Percentiles rank a stretch among this genome's conserved stretches.
phyloP scores from a whole-genome alignment of 2,113 vertebrate species.

The Chascanopsetta lugubris region DNA sequence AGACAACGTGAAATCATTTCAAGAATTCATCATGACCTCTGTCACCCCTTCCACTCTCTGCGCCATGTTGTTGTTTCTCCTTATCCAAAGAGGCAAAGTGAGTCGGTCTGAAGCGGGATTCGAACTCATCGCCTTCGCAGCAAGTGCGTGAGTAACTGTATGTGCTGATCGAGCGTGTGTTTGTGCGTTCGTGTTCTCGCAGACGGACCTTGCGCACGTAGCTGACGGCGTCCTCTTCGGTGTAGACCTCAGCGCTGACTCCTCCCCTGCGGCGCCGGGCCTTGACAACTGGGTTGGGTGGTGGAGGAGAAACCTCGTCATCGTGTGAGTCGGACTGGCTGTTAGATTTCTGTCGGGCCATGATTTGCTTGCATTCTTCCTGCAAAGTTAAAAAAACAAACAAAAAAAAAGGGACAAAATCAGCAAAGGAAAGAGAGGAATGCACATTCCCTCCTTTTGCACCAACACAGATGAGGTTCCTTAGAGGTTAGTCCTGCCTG shows the following conservation, averaged over 20 bases:
- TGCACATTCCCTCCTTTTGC: not conserved
- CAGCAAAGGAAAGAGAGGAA: not conserved
- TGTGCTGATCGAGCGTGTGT: too few species aligned
- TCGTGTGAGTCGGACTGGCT: constrained; percentile 95
- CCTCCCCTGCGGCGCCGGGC: constrained; percentile 90
- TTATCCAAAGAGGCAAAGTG: too few species aligned
- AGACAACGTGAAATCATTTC: too few species aligned
- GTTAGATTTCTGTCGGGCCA: constrained; percentile 94
- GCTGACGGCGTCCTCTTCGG: constrained; percentile 95
- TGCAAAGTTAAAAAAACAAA: too few species aligned
- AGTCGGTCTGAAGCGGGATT: too few species aligned
- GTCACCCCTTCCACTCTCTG: too few species aligned
- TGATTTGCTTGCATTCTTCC: constrained; percentile 95
- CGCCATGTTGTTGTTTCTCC: not conserved
- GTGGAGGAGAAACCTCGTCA: constrained; percentile 92
- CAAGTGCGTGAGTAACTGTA: too few species aligned
- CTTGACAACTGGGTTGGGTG: constrained; percentile 92
- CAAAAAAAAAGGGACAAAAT: not conserved
- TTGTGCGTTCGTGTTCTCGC: too few species aligned
- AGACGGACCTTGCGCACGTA: constrained; percentile 98
- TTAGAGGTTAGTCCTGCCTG: not conserved
- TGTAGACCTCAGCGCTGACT: constrained; percentile 97
- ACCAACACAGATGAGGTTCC: not conserved
- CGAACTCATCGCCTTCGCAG: too few species aligned
- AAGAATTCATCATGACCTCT: too few species aligned